phyloP scores from a whole-genome alignment of 1,140 invertebrate genomes.

The Lasaia peninsularis region DNA sequence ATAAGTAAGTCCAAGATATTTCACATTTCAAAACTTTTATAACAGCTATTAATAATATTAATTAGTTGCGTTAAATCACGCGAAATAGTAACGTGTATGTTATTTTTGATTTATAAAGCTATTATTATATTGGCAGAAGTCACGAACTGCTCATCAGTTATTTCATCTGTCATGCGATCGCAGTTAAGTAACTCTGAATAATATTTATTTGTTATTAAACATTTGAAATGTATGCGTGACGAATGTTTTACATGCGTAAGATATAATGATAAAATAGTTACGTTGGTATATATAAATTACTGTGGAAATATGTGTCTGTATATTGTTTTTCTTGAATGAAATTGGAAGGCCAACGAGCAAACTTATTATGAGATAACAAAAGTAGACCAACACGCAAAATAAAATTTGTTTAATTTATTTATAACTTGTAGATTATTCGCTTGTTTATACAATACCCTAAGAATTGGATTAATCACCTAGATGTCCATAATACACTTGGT shows the following conservation, averaged over 20 bases:
- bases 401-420: too few relatives aligned
- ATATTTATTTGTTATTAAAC: conserved; percentile 1
- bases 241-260: not conserved
- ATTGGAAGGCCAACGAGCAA: too few relatives aligned
- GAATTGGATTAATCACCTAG: too few relatives aligned
- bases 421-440: too few relatives aligned
- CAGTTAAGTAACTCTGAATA: not conserved
- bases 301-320: not conserved
- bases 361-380: too few relatives aligned
- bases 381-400: too few relatives aligned
- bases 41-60: conserved; percentile 8
- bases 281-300: not conserved
- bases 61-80: conserved; percentile 3
- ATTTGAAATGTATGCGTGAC: conserved; percentile 2
- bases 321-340: not conserved
- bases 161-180: conserved; percentile 10
- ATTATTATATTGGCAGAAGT: conserved; percentile 12
- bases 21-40: not conserved
- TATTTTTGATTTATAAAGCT: conserved; percentile 11
- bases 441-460: too few relatives aligned
- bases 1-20: not conserved
- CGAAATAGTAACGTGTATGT: conserved; percentile 10
- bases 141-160: not conserved
- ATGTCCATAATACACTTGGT: too few relatives aligned
- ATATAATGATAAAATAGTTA: not conserved